Evolutionary conservation across 2,113 vertebrate species (phyloP).

Genomic region (Promerops cafer): DNA sequence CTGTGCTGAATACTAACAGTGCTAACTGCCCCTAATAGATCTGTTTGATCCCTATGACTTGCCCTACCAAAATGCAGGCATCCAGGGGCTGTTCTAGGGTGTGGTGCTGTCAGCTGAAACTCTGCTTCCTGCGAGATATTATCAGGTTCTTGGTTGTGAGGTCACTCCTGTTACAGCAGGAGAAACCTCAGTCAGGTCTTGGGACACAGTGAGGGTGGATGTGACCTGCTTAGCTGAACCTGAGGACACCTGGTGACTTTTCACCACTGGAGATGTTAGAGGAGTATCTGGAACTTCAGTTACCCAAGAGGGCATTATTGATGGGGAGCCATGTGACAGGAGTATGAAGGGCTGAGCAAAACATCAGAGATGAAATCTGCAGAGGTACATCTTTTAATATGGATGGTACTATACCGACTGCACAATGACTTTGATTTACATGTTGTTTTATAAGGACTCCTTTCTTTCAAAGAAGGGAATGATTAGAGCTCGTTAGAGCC

Average conservation of each 20-base stretch:
- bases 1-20: background rate
- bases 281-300: background rate
- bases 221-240: background rate
- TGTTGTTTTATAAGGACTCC: background rate
- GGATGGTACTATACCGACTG: background rate
- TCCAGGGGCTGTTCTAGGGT: background rate
- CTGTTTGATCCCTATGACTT: background rate
- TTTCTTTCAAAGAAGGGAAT: background rate
- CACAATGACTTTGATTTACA: background rate
- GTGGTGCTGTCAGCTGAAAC: background rate
- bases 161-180: background rate
- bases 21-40: background rate
- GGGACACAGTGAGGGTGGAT: background rate
- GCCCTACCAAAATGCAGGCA: background rate
- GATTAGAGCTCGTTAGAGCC: background rate
- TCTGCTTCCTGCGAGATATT: rapidly evolving
- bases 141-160: background rate
- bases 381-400: background rate
- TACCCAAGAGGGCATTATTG: background rate
- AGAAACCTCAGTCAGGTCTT: background rate
- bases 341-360: background rate
- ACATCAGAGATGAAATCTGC: background rate
- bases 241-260: background rate
- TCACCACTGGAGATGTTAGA: background rate
- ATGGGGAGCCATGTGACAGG: background rate